These are phyloP conservation scores for Hemicentrotus pulcherrimus DNA, from an alignment of 35 echinoderm and acorn worm genomes.

Conservation along the genomic window DNA sequence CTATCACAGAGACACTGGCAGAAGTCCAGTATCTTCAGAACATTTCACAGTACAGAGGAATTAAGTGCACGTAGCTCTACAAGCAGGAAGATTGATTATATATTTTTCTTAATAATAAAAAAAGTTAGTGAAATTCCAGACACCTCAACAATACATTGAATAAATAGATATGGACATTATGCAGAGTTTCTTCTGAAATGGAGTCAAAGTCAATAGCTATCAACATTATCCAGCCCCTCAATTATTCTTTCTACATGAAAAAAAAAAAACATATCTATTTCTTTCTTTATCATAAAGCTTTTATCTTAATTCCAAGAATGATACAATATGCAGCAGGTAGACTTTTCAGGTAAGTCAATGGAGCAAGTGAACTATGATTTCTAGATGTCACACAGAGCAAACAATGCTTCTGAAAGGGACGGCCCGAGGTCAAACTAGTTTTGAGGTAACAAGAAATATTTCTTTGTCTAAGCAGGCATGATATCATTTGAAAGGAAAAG, in stretches of 20 bases:
- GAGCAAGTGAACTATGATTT: neutral
- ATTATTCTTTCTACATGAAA: neutral
- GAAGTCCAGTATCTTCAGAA: neutral
- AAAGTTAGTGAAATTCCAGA: neutral
- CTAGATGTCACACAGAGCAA: neutral
- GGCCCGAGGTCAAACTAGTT: neutral
- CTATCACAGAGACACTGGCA: neutral
- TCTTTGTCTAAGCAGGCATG: neutral
- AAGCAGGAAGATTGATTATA: neutral
- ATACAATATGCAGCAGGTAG: neutral
- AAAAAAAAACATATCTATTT: too few relatives aligned
- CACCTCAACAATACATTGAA: neutral
- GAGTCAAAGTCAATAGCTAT: neutral
- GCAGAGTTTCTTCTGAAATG: neutral
- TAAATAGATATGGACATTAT: neutral
- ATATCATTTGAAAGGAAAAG: neutral
- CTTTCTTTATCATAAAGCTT: neutral
- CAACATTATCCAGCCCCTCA: neutral
- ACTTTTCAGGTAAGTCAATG: neutral
- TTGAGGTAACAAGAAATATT: conserved; percentile 13
- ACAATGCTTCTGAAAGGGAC: neutral
- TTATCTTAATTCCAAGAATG: neutral
- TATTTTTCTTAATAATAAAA: neutral
- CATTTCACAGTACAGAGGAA: neutral
- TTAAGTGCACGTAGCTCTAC: neutral